Evolutionary conservation across 1,140 invertebrate species (phyloP), one percentile per base, ranked within the genome.

Genomic region (Plutomurus gul): DNA sequence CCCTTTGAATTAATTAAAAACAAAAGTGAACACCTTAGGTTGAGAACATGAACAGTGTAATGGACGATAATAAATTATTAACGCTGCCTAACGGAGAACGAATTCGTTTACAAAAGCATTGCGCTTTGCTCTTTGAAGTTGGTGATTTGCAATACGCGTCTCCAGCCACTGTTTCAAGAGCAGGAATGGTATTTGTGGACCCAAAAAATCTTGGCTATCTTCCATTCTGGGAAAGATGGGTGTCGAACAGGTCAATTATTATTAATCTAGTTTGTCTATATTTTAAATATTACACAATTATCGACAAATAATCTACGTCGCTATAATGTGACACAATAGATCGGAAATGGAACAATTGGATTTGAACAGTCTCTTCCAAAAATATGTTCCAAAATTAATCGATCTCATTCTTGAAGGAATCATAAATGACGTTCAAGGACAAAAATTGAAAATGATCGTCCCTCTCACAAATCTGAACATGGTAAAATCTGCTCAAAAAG

Each of bases 1-100:
- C n/a, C n/a, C n/a, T 43, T 43, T 43, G 8, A 43, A 43, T 10
- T 10, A 43, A 88, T 43, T 8, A 10, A 43, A 43, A 43, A 10
- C 8, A 43, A 10, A 87, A n/a, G n/a, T n/a, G n/a, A n/a, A n/a
- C 95, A 7, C 87, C 96, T 6, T 97, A 95, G 95, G 77, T 97
- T 81, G 95, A 96, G 87, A 96, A 96, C 86, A 96, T 97, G 94
- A 97, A 97, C 87, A 96, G 95, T 1, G 95, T 97, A 6, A 96
- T 97, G 95, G 95, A 97, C 85, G 95, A 97, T 86, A 97, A 96
- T 85, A 93, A 93, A 85, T 86, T 96, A 51, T 85, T 97, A 49
- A 96, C 95, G 0, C 87, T 97, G 78, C 94, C 94, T 0, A 96
- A 96, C 87, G 95, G 95, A 71, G 95, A 97, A 85, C 88, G 95